These are phyloP conservation scores for Coregonus ussuriensis DNA, from an alignment of 2,797 vertebrate species.

Conservation along the genomic window DNA sequence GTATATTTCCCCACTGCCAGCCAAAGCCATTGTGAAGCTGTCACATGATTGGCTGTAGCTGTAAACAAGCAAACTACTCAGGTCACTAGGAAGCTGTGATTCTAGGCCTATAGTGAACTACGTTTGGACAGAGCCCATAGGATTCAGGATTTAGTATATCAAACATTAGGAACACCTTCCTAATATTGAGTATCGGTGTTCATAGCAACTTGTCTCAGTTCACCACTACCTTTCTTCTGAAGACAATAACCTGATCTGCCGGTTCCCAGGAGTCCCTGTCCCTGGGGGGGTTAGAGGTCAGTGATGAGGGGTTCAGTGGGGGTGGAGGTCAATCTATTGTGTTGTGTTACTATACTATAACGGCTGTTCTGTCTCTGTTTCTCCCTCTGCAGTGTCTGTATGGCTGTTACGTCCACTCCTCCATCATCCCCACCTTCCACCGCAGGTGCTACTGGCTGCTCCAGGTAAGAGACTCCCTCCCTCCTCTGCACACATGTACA, in stretches of 20 bases:
- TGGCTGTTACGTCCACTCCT: too few species aligned
- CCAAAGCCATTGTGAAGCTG: neutral
- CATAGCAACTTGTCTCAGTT: constrained; percentile 19
- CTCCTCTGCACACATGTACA: too few species aligned
- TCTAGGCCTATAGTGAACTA: neutral
- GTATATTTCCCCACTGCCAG: neutral
- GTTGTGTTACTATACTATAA: constrained; percentile 21
- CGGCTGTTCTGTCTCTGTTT: neutral
- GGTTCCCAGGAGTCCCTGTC: neutral
- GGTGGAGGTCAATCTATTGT: constrained; percentile 20
- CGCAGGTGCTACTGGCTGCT: too few species aligned
- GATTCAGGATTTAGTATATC: too few species aligned
- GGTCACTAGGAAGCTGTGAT: constrained; percentile 3
- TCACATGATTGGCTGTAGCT: constrained; percentile 19
- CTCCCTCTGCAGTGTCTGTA: too few species aligned
- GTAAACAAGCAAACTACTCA: constrained; percentile 44
- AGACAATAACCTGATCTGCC: constrained; percentile 52
- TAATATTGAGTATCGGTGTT: neutral
- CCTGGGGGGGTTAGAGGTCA: constrained; percentile 27
- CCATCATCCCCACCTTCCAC: too few species aligned
- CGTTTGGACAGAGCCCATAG: constrained; percentile 29
- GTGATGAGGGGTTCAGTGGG: neutral
- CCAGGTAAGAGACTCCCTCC: too few species aligned
- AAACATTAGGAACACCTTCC: too few species aligned
- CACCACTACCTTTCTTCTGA: constrained; percentile 35